Evolutionary conservation across 2,888 invertebrate species (phyloP).

Genomic region (Belgica antarctica): DNA sequence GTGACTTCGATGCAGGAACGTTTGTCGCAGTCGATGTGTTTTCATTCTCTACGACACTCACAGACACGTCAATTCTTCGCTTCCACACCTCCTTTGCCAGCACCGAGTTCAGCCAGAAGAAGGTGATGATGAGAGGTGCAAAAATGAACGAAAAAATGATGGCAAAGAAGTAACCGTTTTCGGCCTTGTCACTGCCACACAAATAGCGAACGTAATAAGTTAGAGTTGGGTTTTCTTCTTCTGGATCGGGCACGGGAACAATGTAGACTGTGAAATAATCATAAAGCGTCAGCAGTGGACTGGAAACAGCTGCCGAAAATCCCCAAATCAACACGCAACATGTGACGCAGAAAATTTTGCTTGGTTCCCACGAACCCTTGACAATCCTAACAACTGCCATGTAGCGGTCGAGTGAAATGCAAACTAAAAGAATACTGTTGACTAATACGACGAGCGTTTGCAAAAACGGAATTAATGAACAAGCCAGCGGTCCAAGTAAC

Average conservation of each 20-base stretch:
- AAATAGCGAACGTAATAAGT: constrained; percentile 45
- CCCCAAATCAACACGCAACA: constrained; percentile 53
- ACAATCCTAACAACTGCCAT: constrained; percentile 56
- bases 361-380: constrained; percentile 57
- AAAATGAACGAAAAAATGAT: constrained; percentile 55
- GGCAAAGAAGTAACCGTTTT: constrained; percentile 49
- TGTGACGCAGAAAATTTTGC: constrained; percentile 50
- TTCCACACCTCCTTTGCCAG: constrained; percentile 58
- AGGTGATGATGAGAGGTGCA: constrained; percentile 56
- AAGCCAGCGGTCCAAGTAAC: constrained; percentile 47
- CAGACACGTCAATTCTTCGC: constrained; percentile 49
- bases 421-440: constrained; percentile 58
- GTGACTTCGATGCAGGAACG: not conserved
- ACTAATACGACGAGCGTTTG: constrained; percentile 57
- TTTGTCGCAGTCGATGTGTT: constrained; percentile 1
- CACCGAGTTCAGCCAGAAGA: constrained; percentile 57
- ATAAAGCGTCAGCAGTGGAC: constrained; percentile 55
- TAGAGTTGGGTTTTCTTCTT: constrained; percentile 40
- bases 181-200: constrained; percentile 49
- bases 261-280: constrained; percentile 49
- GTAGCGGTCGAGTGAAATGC: constrained; percentile 61
- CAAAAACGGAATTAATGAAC: constrained; percentile 57
- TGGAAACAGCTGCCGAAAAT: constrained; percentile 51
- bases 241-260: constrained; percentile 47
- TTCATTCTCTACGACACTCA: constrained; percentile 40